Evolutionary conservation across 2,113 vertebrate species (phyloP).

Genomic region (Nothoprocta perdicaria): DNA sequence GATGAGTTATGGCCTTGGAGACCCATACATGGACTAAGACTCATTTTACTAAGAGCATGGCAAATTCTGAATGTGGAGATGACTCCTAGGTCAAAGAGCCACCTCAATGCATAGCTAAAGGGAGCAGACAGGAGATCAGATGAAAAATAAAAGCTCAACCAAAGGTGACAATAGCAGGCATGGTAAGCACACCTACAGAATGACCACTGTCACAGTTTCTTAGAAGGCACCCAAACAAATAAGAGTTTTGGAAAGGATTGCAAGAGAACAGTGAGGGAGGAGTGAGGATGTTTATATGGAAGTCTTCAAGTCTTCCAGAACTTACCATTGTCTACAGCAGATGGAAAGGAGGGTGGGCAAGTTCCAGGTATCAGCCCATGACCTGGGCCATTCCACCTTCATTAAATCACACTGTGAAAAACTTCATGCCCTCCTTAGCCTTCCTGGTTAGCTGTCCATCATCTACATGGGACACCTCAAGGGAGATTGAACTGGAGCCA

Average conservation of each 20-base stretch:
- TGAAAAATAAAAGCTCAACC: background rate
- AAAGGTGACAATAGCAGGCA: background rate
- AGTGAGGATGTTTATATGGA: background rate
- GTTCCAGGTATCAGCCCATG: background rate
- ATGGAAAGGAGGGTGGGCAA: background rate
- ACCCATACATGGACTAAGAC: background rate
- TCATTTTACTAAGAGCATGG: fast-evolving
- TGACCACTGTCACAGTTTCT: background rate
- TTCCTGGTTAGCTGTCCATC: background rate
- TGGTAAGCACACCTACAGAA: background rate
- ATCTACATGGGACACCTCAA: background rate
- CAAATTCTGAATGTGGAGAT: background rate
- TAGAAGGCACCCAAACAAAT: background rate
- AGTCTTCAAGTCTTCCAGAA: background rate
- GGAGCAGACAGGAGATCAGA: background rate
- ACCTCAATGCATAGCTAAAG: background rate
- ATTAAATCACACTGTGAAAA: background rate
- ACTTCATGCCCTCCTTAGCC: fast-evolving
- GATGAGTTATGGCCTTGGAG: background rate
- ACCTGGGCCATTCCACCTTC: background rate
- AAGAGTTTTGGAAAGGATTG: background rate
- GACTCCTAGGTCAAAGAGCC: background rate
- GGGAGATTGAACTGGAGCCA: background rate
- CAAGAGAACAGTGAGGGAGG: background rate
- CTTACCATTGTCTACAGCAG: background rate